Percentiles rank a stretch among this genome's conserved stretches.
These are phyloP conservation scores for Odiellus spinosus DNA, from an alignment of 2,888 invertebrate species.

Conservation along the genomic window DNA sequence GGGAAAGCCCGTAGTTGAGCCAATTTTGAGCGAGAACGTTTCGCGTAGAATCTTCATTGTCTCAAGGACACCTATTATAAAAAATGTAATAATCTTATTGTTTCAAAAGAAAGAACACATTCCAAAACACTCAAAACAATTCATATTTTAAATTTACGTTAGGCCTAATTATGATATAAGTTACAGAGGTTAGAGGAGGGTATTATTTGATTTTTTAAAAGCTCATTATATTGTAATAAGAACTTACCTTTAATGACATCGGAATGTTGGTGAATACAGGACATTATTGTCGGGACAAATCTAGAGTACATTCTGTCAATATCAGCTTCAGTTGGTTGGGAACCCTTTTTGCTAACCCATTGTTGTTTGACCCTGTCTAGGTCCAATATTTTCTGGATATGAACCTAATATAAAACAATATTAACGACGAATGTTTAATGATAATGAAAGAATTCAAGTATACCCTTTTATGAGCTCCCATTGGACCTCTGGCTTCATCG, in stretches of 20 bases:
- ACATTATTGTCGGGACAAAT: slow-evolving; percentile 27
- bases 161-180: no score
- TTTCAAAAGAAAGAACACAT: no score
- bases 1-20: slow-evolving; percentile 28
- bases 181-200: no score
- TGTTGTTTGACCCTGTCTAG: slow-evolving; percentile 23
- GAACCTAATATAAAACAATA: slow-evolving; percentile 14
- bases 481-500: slow-evolving; percentile 29
- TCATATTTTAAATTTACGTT: no score
- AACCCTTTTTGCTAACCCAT: slow-evolving; percentile 25
- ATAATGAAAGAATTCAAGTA: slow-evolving; percentile 16
- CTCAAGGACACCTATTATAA: slow-evolving; percentile 18
- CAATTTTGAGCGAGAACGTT: slow-evolving; percentile 25
- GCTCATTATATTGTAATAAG: no score
- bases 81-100: background rate
- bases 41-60: slow-evolving; percentile 23
- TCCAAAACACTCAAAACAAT: no score
- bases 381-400: slow-evolving; percentile 24
- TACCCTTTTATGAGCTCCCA: slow-evolving; percentile 25
- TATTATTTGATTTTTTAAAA: no score
- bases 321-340: slow-evolving; percentile 24
- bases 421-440: background rate
- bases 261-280: slow-evolving; percentile 23
- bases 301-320: slow-evolving; percentile 29
- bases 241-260: slow-evolving; percentile 23